These are phyloP conservation scores for Tenthredo distinguenda DNA, from an alignment of 2,888 invertebrate genomes.

Conservation along the genomic window DNA sequence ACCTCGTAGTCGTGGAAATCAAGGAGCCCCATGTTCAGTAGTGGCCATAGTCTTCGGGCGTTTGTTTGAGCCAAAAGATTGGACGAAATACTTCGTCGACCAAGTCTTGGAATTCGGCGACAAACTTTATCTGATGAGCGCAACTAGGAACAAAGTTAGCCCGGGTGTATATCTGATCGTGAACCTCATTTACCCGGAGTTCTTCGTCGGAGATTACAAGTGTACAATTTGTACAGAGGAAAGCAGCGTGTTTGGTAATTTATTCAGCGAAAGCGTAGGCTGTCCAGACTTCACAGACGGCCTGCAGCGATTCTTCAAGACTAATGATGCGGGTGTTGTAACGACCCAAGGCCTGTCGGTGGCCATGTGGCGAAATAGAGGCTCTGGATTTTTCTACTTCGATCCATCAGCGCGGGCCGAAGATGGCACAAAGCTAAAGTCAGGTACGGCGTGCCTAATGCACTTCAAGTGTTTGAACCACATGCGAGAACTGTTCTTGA, in stretches of 20 bases:
- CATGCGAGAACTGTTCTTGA: slow-evolving; percentile 63
- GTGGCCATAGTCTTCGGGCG: slow-evolving; percentile 68
- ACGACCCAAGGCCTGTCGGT: slow-evolving; percentile 81
- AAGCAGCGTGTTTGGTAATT: slow-evolving; percentile 66
- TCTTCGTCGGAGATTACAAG: slow-evolving; percentile 70
- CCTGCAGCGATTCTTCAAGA: slow-evolving; percentile 75
- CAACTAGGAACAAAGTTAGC: slow-evolving; percentile 60
- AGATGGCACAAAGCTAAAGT: slow-evolving; percentile 75
- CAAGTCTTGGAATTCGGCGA: slow-evolving; percentile 68
- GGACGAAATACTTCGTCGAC: slow-evolving; percentile 66
- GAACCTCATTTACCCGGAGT: slow-evolving; percentile 67
- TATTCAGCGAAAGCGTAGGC: slow-evolving; percentile 66
- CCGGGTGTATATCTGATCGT: slow-evolving; percentile 65
- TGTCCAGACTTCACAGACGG: slow-evolving; percentile 73
- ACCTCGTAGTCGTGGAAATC: slow-evolving; percentile 67
- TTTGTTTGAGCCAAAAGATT: slow-evolving; percentile 67
- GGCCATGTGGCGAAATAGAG: slow-evolving; percentile 80
- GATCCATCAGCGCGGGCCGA: slow-evolving; percentile 83
- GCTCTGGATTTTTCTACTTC: slow-evolving; percentile 79
- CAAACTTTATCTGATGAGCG: slow-evolving; percentile 67
- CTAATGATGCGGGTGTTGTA: slow-evolving; percentile 79
- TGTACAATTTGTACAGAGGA: slow-evolving; percentile 66
- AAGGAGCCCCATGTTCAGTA: slow-evolving; percentile 66
- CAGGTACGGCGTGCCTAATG: slow-evolving; percentile 67
- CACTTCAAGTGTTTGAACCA: slow-evolving; percentile 65